A percentile compares a stretch with the other conserved stretches of the same genome.
These are phyloP conservation scores for Pseudomyrmex dendroicus DNA, from an alignment of 1,140 invertebrate species.

Conservation along the genomic window DNA sequence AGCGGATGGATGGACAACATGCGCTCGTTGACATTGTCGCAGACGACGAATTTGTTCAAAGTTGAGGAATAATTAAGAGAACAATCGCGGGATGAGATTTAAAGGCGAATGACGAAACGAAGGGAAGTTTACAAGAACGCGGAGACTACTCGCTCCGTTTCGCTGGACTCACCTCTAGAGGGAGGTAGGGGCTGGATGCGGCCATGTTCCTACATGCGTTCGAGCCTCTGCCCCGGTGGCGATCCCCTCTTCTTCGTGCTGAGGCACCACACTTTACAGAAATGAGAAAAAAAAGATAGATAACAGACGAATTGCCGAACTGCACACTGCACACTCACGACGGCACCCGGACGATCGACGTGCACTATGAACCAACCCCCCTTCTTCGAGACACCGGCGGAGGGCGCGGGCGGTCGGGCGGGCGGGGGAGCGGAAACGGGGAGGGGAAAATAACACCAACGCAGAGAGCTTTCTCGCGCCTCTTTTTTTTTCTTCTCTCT, in stretches of 20 bases:
- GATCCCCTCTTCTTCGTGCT: constrained; percentile 79
- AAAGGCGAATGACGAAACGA: constrained; percentile 11
- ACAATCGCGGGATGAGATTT: not conserved
- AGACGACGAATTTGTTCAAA: not conserved
- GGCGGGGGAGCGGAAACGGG: constrained; percentile 32
- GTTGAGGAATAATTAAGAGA: not conserved
- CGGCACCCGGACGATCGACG: constrained; percentile 60
- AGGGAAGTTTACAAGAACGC: constrained; percentile 28
- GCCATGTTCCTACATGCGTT: constrained; percentile 86
- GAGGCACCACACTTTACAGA: constrained; percentile 74
- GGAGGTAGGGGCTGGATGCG: constrained; percentile 85
- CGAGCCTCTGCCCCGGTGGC: constrained; percentile 84
- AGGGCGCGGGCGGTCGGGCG: constrained; percentile 30
- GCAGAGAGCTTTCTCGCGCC: constrained; percentile 65
- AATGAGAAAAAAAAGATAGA: constrained; percentile 45
- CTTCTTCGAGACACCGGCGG: constrained; percentile 63
- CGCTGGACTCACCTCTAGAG: constrained; percentile 84
- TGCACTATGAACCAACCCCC: constrained; percentile 66
- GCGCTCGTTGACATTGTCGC: constrained; percentile 5
- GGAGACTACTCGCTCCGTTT: constrained; percentile 57
- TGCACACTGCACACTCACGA: constrained; percentile 66
- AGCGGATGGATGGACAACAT: not conserved
- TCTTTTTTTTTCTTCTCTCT: constrained; percentile 48
- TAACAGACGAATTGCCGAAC: constrained; percentile 52
- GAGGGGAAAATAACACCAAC: constrained; percentile 66